Conservation (phyloP, 2,797 vertebrate species). For the Cetoscarus ocellatus region DNA sequence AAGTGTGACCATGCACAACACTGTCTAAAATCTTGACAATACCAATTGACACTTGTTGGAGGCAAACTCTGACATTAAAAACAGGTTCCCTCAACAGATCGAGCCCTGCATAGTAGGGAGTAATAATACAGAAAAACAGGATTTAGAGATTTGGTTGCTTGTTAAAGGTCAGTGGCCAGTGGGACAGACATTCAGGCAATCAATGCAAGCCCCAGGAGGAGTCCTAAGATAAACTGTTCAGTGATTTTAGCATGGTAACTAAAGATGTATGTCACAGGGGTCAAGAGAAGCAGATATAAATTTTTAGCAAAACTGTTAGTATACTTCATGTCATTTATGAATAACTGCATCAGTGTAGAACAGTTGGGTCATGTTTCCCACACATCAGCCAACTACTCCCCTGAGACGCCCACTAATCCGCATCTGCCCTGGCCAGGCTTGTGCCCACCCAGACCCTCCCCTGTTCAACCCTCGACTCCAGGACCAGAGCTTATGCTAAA, state of each 20-base stretch:
- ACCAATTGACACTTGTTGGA: conserved; percentile 24
- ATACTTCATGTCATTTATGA: conserved; percentile 20
- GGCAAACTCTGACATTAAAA: neutral
- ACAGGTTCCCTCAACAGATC: conserved; percentile 37
- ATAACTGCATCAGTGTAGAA: conserved; percentile 62
- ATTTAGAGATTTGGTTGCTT: conserved; percentile 68
- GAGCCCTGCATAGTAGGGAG: conserved; percentile 68
- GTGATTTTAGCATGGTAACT: neutral
- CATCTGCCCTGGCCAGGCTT: conserved; percentile 69
- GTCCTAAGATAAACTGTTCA: neutral
- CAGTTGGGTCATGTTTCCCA: conserved; percentile 86
- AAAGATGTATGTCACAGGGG: conserved; percentile 5
- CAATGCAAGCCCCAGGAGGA: conserved; percentile 58
- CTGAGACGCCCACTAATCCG: conserved; percentile 84
- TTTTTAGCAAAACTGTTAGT: conserved; percentile 3
- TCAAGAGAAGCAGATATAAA: neutral
- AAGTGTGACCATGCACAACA: too few relatives aligned
- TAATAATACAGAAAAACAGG: conserved; percentile 72
- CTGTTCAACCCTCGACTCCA: conserved; percentile 36
- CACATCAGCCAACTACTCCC: conserved; percentile 81
- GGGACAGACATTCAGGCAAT: conserved; percentile 83
- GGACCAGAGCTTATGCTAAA: conserved; percentile 55
- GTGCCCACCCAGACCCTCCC: conserved; percentile 64
- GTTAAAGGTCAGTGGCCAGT: conserved; percentile 78
- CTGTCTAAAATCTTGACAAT: too few relatives aligned